These are phyloP conservation scores for Eudemis profundana DNA, from an alignment of 2,888 invertebrate species.

Conservation along the genomic window DNA sequence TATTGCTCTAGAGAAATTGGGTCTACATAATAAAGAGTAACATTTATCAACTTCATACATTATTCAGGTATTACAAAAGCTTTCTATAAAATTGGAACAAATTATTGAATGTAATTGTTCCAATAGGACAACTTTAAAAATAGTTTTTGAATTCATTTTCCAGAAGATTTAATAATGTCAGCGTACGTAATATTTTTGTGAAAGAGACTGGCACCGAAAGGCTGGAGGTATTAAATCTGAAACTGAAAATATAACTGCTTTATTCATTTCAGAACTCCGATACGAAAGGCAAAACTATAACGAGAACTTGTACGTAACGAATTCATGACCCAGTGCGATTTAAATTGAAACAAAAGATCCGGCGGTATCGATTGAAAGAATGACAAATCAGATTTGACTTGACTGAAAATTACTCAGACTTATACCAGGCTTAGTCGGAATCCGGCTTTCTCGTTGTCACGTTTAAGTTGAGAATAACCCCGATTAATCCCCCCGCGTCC, in stretches of 20 bases:
- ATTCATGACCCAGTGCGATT: neutral
- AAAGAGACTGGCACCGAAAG: neutral
- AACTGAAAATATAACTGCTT: neutral
- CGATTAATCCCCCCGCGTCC: slow-evolving; percentile 61
- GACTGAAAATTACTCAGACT: slow-evolving; percentile 45
- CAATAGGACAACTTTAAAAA: neutral
- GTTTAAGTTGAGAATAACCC: slow-evolving; percentile 62
- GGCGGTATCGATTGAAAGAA: slow-evolving; percentile 10
- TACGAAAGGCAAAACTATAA: neutral
- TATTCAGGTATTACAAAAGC: neutral
- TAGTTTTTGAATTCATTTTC: neutral
- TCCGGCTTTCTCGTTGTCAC: slow-evolving; percentile 51
- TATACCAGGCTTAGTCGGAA: slow-evolving; percentile 51
- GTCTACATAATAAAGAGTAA: neutral
- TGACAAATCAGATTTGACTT: slow-evolving; percentile 42
- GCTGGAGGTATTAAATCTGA: neutral
- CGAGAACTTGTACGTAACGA: neutral
- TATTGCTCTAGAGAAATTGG: neutral
- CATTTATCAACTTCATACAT: neutral
- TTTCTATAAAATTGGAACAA: neutral
- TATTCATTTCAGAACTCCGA: neutral
- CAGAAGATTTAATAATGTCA: neutral
- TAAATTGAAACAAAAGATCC: neutral
- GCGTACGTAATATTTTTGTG: neutral
- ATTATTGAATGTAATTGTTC: neutral